Percentiles rank a stretch among this genome's conserved stretches.
phyloP scores from a whole-genome alignment of 2,797 vertebrate species.

The Furcifer pardalis region DNA sequence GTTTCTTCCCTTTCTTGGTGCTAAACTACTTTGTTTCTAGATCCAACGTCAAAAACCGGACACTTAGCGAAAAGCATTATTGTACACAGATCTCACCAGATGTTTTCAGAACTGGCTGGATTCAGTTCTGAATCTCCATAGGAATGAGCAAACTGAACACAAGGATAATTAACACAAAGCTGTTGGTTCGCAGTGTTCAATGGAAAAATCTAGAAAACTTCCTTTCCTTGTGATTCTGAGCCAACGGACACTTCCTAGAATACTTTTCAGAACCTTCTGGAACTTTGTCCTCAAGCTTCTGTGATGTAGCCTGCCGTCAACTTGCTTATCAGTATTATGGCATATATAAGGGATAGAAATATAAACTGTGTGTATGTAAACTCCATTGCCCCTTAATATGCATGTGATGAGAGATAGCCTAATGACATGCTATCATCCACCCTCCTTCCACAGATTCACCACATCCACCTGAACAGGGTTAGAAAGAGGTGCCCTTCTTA shows the following conservation, averaged over 20 bases:
- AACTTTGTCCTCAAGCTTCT: constrained; percentile 15
- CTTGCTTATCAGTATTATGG: not conserved
- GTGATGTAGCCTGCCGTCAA: not conserved
- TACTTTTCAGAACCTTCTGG: constrained; percentile 19
- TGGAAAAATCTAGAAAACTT: not conserved
- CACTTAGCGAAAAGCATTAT: too few species aligned
- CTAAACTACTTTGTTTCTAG: not conserved
- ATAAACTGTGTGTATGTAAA: too few species aligned
- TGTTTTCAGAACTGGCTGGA: not conserved
- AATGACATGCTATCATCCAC: too few species aligned
- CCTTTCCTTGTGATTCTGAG: not conserved
- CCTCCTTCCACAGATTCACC: not conserved
- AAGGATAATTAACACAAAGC: not conserved
- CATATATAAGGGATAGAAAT: not conserved
- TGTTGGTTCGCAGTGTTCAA: not conserved
- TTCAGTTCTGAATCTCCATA: not conserved
- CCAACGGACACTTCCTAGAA: constrained; percentile 14
- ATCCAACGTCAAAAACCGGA: not conserved
- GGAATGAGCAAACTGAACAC: not conserved
- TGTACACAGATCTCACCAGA: constrained; percentile 9
- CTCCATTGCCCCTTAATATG: too few species aligned
- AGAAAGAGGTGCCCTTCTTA: not conserved
- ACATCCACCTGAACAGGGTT: not conserved
- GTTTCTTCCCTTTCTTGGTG: not conserved
- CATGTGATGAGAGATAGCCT: too few species aligned